Conservation (phyloP, 1,140 invertebrate species). For the Bombus waltoni region DNA sequence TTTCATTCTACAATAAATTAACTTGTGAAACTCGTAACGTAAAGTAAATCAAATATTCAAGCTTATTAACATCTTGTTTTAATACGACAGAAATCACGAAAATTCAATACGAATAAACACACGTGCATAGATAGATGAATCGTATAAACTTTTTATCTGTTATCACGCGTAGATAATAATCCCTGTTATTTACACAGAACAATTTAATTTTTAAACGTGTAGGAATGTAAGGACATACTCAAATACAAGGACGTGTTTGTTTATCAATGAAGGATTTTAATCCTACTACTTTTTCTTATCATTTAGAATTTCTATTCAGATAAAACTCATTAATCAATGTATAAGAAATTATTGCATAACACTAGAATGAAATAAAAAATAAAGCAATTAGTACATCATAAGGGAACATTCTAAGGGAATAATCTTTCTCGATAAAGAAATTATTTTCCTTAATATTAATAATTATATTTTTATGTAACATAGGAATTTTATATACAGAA, state of each 20-base stretch:
- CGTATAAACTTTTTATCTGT: background rate
- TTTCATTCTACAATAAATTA: background rate
- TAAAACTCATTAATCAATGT: background rate
- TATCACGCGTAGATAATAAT: background rate
- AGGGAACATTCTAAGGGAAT: background rate
- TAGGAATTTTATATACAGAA: background rate
- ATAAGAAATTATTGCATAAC: background rate
- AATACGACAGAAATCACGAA: too few relatives aligned
- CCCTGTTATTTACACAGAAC: background rate
- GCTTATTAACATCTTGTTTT: background rate
- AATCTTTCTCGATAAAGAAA: background rate
- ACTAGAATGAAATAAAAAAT: background rate
- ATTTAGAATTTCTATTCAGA: background rate
- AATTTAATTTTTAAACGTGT: background rate
- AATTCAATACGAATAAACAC: background rate
- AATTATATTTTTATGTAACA: background rate
- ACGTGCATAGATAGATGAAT: background rate
- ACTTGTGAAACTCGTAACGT: background rate
- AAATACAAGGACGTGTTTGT: background rate
- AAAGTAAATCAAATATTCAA: background rate
- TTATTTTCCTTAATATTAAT: background rate
- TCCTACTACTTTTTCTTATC: background rate
- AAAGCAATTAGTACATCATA: background rate
- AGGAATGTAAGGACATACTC: background rate
- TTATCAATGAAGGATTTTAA: constrained; percentile 5